Conservation (phyloP, 1,140 invertebrate genomes). For the Caenorhabditis inopinata region DNA sequence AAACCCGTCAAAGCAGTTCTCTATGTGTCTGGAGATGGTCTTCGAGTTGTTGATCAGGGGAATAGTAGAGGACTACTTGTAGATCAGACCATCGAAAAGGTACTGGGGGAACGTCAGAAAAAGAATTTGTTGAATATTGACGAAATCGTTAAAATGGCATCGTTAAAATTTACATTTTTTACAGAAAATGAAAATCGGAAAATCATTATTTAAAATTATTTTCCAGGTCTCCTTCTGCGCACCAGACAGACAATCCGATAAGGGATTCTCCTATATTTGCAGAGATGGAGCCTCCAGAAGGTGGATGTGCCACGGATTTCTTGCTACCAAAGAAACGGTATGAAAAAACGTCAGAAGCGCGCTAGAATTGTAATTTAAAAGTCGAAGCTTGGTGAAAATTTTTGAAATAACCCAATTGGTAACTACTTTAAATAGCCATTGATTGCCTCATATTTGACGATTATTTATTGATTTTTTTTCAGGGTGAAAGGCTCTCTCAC, state of each 20-base stretch:
- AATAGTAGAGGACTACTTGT: slow-evolving; percentile 94
- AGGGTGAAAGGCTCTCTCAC: slow-evolving; percentile 94
- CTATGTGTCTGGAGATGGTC: slow-evolving; percentile 92
- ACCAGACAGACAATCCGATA: slow-evolving; percentile 94
- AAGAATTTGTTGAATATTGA: too few species aligned
- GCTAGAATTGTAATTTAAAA: too few species aligned
- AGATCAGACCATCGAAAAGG: slow-evolving; percentile 99
- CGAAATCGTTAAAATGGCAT: too few species aligned
- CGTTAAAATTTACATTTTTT: too few species aligned
- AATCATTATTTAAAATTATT: too few species aligned
- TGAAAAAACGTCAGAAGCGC: too few species aligned
- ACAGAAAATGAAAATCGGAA: too few species aligned
- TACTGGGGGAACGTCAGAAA: too few species aligned
- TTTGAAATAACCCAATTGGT: too few species aligned
- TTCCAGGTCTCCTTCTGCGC: slow-evolving; percentile 99
- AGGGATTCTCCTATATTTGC: slow-evolving; percentile 92
- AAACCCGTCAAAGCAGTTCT: slow-evolving; percentile 84
- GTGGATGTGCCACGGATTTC: slow-evolving; percentile 99
- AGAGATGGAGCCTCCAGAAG: slow-evolving; percentile 80
- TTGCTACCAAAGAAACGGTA: slow-evolving; percentile 81
- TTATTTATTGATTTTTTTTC: background rate
- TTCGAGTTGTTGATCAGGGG: slow-evolving; percentile 95
- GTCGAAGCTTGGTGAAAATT: too few species aligned
- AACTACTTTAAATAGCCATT: too few species aligned
- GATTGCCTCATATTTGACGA: too few species aligned